Conservation (phyloP, 2,113 vertebrate genomes). For the Motacilla alba region DNA sequence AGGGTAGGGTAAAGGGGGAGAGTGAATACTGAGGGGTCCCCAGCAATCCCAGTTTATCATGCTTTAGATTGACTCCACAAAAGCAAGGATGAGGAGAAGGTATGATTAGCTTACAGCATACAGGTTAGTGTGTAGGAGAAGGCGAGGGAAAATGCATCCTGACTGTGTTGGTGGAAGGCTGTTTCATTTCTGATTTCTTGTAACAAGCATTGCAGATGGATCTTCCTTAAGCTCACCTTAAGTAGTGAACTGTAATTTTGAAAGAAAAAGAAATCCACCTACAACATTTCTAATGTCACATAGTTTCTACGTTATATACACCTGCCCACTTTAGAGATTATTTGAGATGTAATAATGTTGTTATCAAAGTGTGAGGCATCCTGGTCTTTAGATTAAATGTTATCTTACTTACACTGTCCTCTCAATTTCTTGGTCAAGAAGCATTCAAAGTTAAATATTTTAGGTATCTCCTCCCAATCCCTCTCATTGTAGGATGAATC, state of each 20-base stretch:
- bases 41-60: background rate
- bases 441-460: background rate
- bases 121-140: background rate
- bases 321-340: background rate
- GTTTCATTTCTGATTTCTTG: background rate
- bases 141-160: background rate
- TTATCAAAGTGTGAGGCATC: background rate
- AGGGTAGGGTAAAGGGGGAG: background rate
- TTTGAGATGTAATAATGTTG: background rate
- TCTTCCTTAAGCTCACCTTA: background rate
- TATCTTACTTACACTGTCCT: background rate
- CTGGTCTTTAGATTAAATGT: background rate
- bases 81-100: background rate
- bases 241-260: background rate
- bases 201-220: background rate
- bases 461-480: background rate
- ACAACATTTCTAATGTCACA: background rate
- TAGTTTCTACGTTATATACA: background rate
- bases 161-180: background rate
- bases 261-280: conserved; percentile 27
- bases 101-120: background rate
- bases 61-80: background rate
- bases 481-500: background rate
- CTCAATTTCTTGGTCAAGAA: background rate
- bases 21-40: background rate